These are phyloP conservation scores for Illadopsis cleaveri DNA, from an alignment of 2,113 vertebrate genomes.

Conservation along the genomic window DNA sequence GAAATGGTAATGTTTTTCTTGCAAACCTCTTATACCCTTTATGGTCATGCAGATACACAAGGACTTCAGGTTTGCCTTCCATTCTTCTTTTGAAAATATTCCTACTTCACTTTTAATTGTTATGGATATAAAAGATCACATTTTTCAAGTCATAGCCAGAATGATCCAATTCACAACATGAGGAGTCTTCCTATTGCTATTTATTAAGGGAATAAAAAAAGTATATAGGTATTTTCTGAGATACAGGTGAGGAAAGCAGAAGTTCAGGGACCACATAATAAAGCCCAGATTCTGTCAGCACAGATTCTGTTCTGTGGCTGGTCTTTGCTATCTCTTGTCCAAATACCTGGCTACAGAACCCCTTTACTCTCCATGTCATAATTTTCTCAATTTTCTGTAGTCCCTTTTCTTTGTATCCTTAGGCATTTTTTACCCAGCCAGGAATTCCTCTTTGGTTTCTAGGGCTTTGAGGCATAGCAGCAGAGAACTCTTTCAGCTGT, in stretches of 20 bases:
- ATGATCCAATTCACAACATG: background rate
- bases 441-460: background rate
- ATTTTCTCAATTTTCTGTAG: background rate
- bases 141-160: background rate
- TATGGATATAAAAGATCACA: accelerated
- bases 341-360: background rate
- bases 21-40: background rate
- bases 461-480: background rate
- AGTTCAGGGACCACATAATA: background rate
- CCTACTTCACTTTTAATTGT: background rate
- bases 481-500: background rate
- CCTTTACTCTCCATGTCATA: background rate
- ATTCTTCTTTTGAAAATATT: background rate
- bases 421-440: background rate
- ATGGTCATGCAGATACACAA: background rate
- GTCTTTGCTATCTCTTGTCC: background rate
- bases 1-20: background rate
- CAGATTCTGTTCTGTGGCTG: background rate
- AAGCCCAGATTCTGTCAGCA: background rate
- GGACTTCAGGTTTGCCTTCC: background rate
- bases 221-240: background rate
- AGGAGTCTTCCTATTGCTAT: background rate
- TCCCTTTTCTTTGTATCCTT: background rate
- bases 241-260: background rate
- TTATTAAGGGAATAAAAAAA: background rate